Percentiles rank a stretch among this genome's conserved stretches.
phyloP scores from a whole-genome alignment of 2,797 vertebrate genomes.

The Sparidentex hasta region DNA sequence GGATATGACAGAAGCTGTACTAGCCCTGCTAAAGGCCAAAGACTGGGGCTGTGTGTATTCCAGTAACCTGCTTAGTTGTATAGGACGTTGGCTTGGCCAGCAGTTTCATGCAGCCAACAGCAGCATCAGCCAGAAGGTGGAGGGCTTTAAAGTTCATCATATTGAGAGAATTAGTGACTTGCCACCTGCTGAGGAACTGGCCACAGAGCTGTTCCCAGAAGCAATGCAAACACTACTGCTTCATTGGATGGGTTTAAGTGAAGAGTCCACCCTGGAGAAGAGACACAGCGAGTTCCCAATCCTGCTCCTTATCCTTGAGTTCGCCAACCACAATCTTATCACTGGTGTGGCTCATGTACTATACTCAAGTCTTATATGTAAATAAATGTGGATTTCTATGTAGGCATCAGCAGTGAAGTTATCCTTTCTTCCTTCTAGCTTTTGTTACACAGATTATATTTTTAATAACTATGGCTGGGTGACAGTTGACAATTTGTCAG shows the following conservation, averaged over 20 bases:
- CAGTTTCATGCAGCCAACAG: slow-evolving; percentile 86
- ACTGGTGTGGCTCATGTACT: slow-evolving; percentile 90
- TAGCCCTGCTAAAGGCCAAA: slow-evolving; percentile 77
- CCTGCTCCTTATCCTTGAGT: slow-evolving; percentile 89
- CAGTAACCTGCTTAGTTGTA: slow-evolving; percentile 77
- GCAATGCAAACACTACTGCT: slow-evolving; percentile 87
- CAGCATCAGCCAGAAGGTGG: slow-evolving; percentile 86
- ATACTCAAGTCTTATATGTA: slow-evolving; percentile 89
- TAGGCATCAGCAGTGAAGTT: background rate
- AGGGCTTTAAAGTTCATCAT: slow-evolving; percentile 87
- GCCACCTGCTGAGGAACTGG: slow-evolving; percentile 87
- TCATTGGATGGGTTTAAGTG: slow-evolving; percentile 89
- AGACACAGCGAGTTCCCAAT: slow-evolving; percentile 89
- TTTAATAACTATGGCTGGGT: background rate
- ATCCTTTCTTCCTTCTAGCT: background rate
- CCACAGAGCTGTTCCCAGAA: slow-evolving; percentile 86
- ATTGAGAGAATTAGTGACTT: slow-evolving; percentile 88
- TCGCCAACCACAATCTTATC: slow-evolving; percentile 91
- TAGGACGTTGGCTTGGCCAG: slow-evolving; percentile 87
- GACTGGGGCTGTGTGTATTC: slow-evolving; percentile 78
- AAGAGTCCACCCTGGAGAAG: slow-evolving; percentile 82
- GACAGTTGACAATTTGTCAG: background rate
- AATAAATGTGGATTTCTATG: slow-evolving; percentile 59
- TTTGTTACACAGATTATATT: background rate
- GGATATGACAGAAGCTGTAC: slow-evolving; percentile 67